A percentile compares a stretch with the other conserved stretches of the same genome.
Evolutionary conservation across 2,113 vertebrate species (phyloP).

Genomic region (Heterocephalus glaber): DNA sequence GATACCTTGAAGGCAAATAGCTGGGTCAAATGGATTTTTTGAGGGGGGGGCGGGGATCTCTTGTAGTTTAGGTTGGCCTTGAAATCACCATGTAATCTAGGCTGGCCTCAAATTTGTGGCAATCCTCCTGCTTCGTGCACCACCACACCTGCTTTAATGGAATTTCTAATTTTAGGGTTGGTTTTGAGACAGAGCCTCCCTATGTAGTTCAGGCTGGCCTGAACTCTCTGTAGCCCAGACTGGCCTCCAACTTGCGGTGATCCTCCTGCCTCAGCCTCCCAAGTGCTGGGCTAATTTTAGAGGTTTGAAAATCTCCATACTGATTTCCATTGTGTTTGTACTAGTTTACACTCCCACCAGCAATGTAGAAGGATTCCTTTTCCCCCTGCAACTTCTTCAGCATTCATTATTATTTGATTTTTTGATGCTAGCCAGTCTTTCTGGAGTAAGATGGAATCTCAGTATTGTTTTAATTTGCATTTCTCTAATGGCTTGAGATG

Average conservation of each 20-base stretch:
- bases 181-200: too few species aligned
- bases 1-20: neutral
- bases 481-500: neutral
- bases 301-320: neutral
- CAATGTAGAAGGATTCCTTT: neutral
- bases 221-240: too few species aligned
- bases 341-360: neutral
- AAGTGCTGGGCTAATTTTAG: too few species aligned
- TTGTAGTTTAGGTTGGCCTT: neutral
- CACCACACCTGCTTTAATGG: neutral
- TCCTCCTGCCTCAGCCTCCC: too few species aligned
- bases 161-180: neutral
- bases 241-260: too few species aligned
- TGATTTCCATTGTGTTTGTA: neutral
- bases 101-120: neutral
- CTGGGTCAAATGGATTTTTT: neutral
- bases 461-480: neutral
- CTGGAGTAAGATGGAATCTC: neutral
- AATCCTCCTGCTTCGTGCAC: neutral
- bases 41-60: neutral
- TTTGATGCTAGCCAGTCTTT: neutral
- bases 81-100: neutral
- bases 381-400: neutral
- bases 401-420: neutral
- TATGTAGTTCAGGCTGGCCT: too few species aligned